A percentile compares a stretch with the other conserved stretches of the same genome.
Conservation (phyloP, 2,113 vertebrate species). For the Apaloderma vittatum region DNA sequence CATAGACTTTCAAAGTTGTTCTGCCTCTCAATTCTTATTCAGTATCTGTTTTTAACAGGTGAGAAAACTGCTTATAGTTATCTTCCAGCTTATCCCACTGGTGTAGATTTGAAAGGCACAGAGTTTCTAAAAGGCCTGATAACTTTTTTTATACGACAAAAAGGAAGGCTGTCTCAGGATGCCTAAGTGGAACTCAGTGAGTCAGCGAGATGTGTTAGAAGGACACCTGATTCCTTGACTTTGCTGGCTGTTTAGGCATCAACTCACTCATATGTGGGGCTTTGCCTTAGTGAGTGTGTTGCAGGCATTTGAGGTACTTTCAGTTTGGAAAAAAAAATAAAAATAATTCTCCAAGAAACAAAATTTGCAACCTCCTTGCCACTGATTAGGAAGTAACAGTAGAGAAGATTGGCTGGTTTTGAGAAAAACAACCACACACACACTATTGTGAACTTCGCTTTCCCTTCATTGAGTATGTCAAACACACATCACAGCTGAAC, state of each 20-base stretch:
- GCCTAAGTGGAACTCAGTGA: background rate
- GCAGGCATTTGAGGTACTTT: background rate
- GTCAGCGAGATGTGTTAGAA: background rate
- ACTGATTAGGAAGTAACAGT: background rate
- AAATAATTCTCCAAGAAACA: background rate
- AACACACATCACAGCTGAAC: background rate
- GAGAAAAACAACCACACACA: background rate
- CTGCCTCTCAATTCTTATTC: background rate
- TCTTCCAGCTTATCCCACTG: background rate
- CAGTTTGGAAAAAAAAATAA: background rate
- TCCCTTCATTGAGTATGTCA: background rate
- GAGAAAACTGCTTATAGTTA: background rate
- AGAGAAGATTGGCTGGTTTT: background rate
- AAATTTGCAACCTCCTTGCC: background rate
- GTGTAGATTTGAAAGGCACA: background rate
- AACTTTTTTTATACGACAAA: background rate
- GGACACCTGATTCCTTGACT: background rate
- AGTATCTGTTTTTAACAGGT: background rate
- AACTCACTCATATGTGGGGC: background rate
- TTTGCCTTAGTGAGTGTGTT: background rate
- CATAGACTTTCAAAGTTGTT: background rate
- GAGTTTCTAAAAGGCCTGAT: background rate
- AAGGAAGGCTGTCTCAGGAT: background rate
- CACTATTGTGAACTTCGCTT: background rate
- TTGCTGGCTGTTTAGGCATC: background rate